A percentile compares a stretch with the other conserved stretches of the same genome.
phyloP scores from a whole-genome alignment of 2,888 invertebrate genomes.

The Dicyrtomina minuta region DNA sequence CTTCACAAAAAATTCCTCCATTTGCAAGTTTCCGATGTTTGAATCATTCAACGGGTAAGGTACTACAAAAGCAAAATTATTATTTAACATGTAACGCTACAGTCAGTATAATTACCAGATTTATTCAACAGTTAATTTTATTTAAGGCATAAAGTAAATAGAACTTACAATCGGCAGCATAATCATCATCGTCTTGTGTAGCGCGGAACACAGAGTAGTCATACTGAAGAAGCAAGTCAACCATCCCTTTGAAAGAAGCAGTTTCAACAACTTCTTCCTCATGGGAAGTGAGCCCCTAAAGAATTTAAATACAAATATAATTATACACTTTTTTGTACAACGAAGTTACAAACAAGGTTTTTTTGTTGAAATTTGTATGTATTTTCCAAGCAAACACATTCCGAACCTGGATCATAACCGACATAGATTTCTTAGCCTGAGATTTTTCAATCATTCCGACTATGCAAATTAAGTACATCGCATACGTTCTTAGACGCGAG shows the following conservation, averaged over 20 bases:
- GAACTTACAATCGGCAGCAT: neutral
- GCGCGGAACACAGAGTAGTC: conserved; percentile 9
- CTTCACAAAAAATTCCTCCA: conserved; percentile 19
- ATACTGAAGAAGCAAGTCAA: conserved; percentile 32
- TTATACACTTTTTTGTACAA: too few species aligned
- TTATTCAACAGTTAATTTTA: too few species aligned
- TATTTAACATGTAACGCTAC: too few species aligned
- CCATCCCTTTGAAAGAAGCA: conserved; percentile 34
- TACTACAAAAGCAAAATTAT: too few species aligned
- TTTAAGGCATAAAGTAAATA: too few species aligned
- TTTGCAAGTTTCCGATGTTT: neutral
- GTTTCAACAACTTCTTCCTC: conserved; percentile 18
- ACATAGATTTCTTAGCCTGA: conserved; percentile 25
- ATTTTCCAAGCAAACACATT: too few species aligned
- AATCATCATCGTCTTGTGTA: neutral
- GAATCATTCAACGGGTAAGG: conserved; percentile 13
- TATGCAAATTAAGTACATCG: conserved; percentile 18
- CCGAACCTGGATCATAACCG: conserved; percentile 16
- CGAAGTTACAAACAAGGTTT: too few species aligned
- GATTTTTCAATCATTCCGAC: conserved; percentile 23
- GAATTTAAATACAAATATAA: neutral
- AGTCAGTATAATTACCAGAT: too few species aligned
- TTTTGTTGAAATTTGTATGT: neutral
- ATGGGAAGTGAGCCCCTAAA: neutral
- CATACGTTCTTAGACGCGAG: conserved; percentile 8